Base-by-base conservation (phyloP, 2,888 invertebrate species). In the Tholera decimalis region DNA sequence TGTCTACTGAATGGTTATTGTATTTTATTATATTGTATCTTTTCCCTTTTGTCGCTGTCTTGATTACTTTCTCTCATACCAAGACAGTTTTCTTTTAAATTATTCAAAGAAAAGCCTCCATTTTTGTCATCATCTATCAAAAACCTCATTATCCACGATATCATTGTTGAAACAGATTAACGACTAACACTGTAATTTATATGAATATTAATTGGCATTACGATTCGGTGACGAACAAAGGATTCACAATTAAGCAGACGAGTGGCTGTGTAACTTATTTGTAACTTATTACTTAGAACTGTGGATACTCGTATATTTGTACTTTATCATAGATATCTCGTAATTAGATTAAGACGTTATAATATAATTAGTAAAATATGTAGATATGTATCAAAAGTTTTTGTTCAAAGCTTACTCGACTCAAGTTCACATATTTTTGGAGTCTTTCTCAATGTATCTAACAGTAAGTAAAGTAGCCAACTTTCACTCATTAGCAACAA, bases 141-240 rank as follows among this genome's bases (percentile, higher is more conserved):
- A 37, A 57, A 30, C 46, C 15, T 51, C 37, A 67, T 39, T 47
- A 53, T 41, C 9, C 6, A 13, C 37, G 15, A 26, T 47, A 11
- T 33, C 20, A 53, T 47, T 64, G n/a, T 39, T 8, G 1, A 9
- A 20, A 33, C 11, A 68, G 28, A 74, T 44, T 57, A 62, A 57
- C 44, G 20, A 68, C 67, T 41, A 73, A 57, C 39, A 57, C 61
- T 73, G 44, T 66, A 59, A 73, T 73, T 47, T 26, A 61, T 24
- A 74, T 63, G 46, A 74, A 74, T 58, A 20, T 61, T 73, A 73
- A 69, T 74, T 69, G 54, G 35, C 41, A 68, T 68, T 65, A 71
- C 54, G 33, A 57, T 26, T 39, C 47, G 24, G 54, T 58, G 57
- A 51, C 30, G 58, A 69, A 76, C 76, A 76, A 76, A 76, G 73